Percentiles rank a stretch among this genome's conserved stretches.
These are phyloP conservation scores for Brachycybe producta DNA, from an alignment of 2,888 invertebrate genomes.

Conservation along the genomic window DNA sequence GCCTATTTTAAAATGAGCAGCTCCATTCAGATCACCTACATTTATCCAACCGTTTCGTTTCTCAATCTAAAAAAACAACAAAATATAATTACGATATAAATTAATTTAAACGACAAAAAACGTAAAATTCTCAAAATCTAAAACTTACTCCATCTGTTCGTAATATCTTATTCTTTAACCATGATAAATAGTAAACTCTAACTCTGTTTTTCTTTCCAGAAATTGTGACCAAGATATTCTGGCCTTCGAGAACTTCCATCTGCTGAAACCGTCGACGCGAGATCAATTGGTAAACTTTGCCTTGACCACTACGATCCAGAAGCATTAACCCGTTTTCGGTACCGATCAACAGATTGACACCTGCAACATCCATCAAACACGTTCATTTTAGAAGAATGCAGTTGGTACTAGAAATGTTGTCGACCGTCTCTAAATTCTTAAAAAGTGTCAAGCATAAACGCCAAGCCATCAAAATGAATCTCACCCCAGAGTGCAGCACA, in stretches of 20 bases:
- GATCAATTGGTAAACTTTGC: slow-evolving; percentile 98
- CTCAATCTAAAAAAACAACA: slow-evolving; percentile 69
- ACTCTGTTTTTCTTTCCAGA: slow-evolving; percentile 98
- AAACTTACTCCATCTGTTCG: slow-evolving; percentile 55
- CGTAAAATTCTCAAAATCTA: too few relatives aligned
- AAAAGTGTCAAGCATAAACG: too few relatives aligned
- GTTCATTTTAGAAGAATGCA: background rate
- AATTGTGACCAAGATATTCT: slow-evolving; percentile 98
- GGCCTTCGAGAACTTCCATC: slow-evolving; percentile 99
- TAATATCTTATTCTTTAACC: slow-evolving; percentile 97
- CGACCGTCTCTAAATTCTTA: too few relatives aligned
- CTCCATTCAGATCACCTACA: slow-evolving; percentile 96
- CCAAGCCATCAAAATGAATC: too few relatives aligned
- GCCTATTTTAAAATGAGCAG: slow-evolving; percentile 94
- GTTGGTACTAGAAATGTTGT: too few relatives aligned
- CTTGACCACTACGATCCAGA: slow-evolving; percentile 95
- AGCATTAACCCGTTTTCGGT: slow-evolving; percentile 98
- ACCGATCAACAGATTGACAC: slow-evolving; percentile 95
- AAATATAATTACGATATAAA: slow-evolving; percentile 4
- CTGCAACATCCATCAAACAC: slow-evolving; percentile 40
- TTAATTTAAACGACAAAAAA: background rate
- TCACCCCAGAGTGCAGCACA: slow-evolving; percentile 98
- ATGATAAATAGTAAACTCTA: slow-evolving; percentile 96
- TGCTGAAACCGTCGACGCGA: slow-evolving; percentile 96
- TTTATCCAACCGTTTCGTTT: slow-evolving; percentile 98